Evolutionary conservation across 2,113 vertebrate genomes (phyloP), one percentile per base, ranked within the genome.

Genomic region (Tyto alba): DNA sequence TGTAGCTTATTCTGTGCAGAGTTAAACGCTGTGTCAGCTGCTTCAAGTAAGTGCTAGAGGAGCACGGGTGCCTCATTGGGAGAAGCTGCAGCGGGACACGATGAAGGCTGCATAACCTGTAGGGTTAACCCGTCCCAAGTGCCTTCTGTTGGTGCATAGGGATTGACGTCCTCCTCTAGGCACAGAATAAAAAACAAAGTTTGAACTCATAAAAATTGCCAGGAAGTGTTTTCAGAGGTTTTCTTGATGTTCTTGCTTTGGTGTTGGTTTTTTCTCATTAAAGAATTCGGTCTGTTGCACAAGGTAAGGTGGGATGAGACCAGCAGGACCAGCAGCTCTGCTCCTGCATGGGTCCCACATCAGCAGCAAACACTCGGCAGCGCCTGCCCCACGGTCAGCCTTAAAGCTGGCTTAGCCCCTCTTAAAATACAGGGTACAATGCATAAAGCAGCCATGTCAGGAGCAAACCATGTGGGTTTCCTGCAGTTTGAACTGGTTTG

Each of bases 41-140:
- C 19, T 67, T 19, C 75, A 36, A 15, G 38, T 0, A 3, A 47
- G 45, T 5, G 41, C 41, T 45, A 30, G 30, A 71, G 13, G 47
- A 57, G 22, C n/a, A 45, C 1, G 0, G n/a, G 40, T 1, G 3
- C 27, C 16, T 76, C 9, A 0, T 0, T 23, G 55, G 68, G 68
- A 81, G n/a, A 57, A 63, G 6, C 4, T 67, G 79, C 60, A 29
- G 73, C 6, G 8, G 64, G 74, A 64, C 0, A 8, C 75, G 55
- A 25, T 21, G 48, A 40, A 38, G 25, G 30, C 30, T 72, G 36
- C 15, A 13, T 36, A 26, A 17, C n/a, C 41, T 16, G 21, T 6
- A 38, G 10, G 26, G 19, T 56, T 16, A 41, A 26, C 43, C 22
- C 64, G 16, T 18, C 25, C 20, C 5, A 0, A 12, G 7, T 22